A percentile compares a stretch with the other conserved stretches of the same genome.
Evolutionary conservation across 2,797 vertebrate species (phyloP).

Genomic region (Phalanger gymnotis): DNA sequence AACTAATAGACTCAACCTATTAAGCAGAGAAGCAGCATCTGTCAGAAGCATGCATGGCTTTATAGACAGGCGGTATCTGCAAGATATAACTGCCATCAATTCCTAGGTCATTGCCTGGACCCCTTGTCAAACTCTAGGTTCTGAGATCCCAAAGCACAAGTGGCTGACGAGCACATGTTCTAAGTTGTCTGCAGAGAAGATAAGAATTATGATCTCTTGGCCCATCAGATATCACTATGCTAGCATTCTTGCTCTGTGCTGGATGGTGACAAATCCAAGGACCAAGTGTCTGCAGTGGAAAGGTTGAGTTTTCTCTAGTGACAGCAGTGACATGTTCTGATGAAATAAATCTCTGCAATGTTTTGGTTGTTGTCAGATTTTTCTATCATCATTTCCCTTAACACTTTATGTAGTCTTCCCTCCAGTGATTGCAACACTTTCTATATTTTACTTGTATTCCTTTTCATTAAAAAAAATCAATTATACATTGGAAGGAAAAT

Average conservation of each 20-base stretch:
- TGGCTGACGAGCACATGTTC: slow-evolving; percentile 34
- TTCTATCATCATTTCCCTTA: slow-evolving; percentile 28
- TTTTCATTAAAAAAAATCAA: slow-evolving; percentile 67
- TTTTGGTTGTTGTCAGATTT: slow-evolving; percentile 54
- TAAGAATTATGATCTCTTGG: not conserved
- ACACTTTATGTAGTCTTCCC: slow-evolving; percentile 47
- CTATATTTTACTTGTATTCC: slow-evolving; percentile 55
- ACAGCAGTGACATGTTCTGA: not conserved
- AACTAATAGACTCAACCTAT: not conserved
- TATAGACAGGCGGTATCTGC: slow-evolving; percentile 36
- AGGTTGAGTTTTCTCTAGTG: slow-evolving; percentile 13
- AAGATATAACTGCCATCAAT: not conserved
- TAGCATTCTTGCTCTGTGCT: not conserved
- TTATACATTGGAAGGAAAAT: slow-evolving; percentile 75
- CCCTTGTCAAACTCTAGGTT: not conserved
- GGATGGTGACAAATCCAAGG: not conserved
- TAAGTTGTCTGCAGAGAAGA: not conserved
- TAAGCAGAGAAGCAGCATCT: slow-evolving; percentile 26
- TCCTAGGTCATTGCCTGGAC: not conserved
- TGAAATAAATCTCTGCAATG: slow-evolving; percentile 50
- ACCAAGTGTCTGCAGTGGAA: slow-evolving; percentile 5
- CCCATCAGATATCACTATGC: not conserved
- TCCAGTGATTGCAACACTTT: slow-evolving; percentile 15
- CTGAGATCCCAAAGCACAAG: not conserved
- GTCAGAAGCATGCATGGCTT: slow-evolving; percentile 6